Base-by-base conservation (phyloP, 2,113 vertebrate genomes). In the Indicator maculatus region DNA sequence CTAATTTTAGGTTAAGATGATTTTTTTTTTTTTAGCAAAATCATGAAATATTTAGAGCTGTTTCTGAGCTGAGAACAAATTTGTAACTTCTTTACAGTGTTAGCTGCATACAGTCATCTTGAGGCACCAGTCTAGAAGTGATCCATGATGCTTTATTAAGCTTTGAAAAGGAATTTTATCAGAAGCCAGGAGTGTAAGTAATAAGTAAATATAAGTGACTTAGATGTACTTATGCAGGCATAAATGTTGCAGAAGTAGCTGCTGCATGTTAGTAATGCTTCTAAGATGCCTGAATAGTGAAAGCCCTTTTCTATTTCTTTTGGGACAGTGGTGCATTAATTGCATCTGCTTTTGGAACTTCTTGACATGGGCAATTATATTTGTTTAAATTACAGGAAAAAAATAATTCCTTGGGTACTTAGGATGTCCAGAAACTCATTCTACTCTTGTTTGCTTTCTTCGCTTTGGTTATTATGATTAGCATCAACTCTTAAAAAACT, bases 121-220 rank as follows among this genome's bases (percentile, higher is more conserved):
- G 55, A 58, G 82, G 50, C 61, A 85, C 81, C 36, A 79, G 52
- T 88, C 44, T 75, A 10, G 52, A 96, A 92, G 73, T 95, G 77
- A 63, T 89, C 89, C 58, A n/a, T 17, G 11, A 73, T 93, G 65
- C 63, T 96, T 94, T 93, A 90, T 96, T 97, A 94, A n/a, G 39
- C 55, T 90, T 93, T 74, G 71, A 81, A 95, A 84, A 95, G 39
- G 64, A 95, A 76, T 93, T 92, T 85, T 78, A 58, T 93, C 55
- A 91, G 63, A 89, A 97, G 91, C n/a, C 81, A 83, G 86, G 6
- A 44, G 24, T 89, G 75, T 93, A 64, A 96, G 83, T 93, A 91
- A 33, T 93, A 93, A 76, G 78, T 63, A 70, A 76, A 72, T 53
- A 2, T 36, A 80, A 58, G 36, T 61, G 33, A 88, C 95, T 55